These are phyloP conservation scores for Paguma larvata DNA, from an alignment of 2,797 vertebrate species.

Conservation along the genomic window DNA sequence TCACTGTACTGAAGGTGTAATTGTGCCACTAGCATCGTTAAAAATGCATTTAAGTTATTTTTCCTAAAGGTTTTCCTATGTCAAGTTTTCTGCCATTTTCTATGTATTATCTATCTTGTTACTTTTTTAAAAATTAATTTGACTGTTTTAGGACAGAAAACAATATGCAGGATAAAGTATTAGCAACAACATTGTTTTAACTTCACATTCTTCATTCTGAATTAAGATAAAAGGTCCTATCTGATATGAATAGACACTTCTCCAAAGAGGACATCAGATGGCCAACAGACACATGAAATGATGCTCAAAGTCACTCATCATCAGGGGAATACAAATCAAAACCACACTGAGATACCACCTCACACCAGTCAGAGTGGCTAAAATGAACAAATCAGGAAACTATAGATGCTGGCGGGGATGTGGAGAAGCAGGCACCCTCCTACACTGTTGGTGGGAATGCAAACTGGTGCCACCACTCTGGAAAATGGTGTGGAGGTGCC, in stretches of 20 bases:
- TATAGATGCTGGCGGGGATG: too few species aligned
- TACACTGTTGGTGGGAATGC: too few species aligned
- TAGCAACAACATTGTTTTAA: not conserved
- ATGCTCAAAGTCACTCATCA: too few species aligned
- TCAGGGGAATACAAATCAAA: too few species aligned
- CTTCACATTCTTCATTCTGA: not conserved
- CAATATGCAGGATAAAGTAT: slow-evolving; percentile 42
- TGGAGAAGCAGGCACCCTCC: too few species aligned
- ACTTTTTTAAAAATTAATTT: slow-evolving; percentile 53
- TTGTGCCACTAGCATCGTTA: not conserved
- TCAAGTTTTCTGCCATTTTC: slow-evolving; percentile 71
- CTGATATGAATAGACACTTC: not conserved
- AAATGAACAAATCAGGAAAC: too few species aligned
- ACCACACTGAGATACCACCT: too few species aligned
- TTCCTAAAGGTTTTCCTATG: slow-evolving; percentile 64
- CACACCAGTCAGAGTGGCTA: too few species aligned
- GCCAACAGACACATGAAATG: too few species aligned
- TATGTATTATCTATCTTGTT: slow-evolving; percentile 74
- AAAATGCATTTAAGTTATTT: not conserved
- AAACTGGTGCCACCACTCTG: too few species aligned
- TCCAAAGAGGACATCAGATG: too few species aligned
- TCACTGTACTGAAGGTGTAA: not conserved
- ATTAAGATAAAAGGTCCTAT: slow-evolving; percentile 27
- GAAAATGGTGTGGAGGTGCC: too few species aligned
- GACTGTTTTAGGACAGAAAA: slow-evolving; percentile 71